Base-by-base conservation (phyloP, 1,140 invertebrate genomes). In the Forficula auricularia region DNA sequence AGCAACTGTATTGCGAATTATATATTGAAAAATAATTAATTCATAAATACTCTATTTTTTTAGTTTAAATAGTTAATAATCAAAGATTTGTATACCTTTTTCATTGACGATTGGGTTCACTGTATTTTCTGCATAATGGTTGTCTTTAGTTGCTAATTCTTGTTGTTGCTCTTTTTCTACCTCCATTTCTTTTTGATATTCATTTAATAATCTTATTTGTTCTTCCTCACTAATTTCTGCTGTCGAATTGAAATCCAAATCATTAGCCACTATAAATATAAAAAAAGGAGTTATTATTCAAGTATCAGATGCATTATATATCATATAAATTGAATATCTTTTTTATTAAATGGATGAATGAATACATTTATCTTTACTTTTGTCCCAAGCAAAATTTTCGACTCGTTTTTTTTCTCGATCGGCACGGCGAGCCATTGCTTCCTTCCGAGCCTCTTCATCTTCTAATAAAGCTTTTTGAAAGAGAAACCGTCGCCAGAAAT, bases 401-500 rank as follows among this genome's bases (percentile, higher is more conserved):
- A 47, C 49, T 6, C 49, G 46, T 47, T 55, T 35, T 46, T 54
- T 56, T 43, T 59, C 57, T 38, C 56, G 53, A 10, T 51, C 46
- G 40, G 60, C 57, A 19, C 55, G 45, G 44, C 54, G 59, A 19
- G 54, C 54, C 30, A 30, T 42, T n/a, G 47, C 47, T 32, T 48
- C 59, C 40, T 55, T 46, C 2, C 65, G 63, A 7, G 68, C 68
- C 38, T 71, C 50, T 1, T 69, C 59, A 53, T 73, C 71, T 53
- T 72, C 69, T 3, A 72, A 52, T 12, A 73, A 44, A 0, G 71
- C 71, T 53, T 70, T 69, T 45, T 67, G 67, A 57, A 73, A 73
- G 32, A 73, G 54, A 52, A 72, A 72, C 41, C 69, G 61, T 54
- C 71, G 67, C 70, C 70, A 73, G 51, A 73, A 73, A 31, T 66